Evolutionary conservation across 2,113 vertebrate species (phyloP).

Genomic region (Nibea albiflora): DNA sequence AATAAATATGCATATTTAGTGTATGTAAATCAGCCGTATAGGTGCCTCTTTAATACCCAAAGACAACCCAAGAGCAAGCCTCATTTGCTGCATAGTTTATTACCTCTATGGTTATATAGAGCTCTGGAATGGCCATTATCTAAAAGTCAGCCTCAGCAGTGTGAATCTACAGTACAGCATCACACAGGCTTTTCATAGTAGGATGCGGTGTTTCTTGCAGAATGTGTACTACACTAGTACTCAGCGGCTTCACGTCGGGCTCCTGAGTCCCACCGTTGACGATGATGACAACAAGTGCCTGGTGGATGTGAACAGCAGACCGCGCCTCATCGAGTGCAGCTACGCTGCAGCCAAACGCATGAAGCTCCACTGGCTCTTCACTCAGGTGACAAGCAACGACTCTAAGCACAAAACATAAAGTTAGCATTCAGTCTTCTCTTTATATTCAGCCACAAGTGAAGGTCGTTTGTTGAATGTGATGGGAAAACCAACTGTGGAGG

Average conservation of each 20-base stretch:
- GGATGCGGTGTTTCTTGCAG: constrained; percentile 83
- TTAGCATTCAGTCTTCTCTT: neutral
- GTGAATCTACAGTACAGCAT: neutral
- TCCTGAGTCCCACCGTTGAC: constrained; percentile 95
- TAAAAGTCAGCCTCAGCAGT: constrained; percentile 50
- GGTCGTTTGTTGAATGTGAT: constrained; percentile 4
- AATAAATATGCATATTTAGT: constrained; percentile 54
- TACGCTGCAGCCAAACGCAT: constrained; percentile 96
- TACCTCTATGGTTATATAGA: constrained; percentile 25
- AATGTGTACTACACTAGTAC: constrained; percentile 96
- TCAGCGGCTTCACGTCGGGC: constrained; percentile 93
- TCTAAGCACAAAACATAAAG: neutral
- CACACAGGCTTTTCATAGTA: neutral
- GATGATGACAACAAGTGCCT: constrained; percentile 98
- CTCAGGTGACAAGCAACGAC: constrained; percentile 87
- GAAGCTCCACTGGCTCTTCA: constrained; percentile 98
- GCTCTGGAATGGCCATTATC: constrained; percentile 37
- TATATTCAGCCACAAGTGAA: neutral
- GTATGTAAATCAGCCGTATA: constrained; percentile 45
- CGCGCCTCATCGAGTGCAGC: constrained; percentile 96
- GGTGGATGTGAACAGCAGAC: constrained; percentile 96
- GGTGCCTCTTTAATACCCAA: constrained; percentile 34
- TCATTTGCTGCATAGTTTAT: constrained; percentile 56
- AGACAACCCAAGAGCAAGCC: constrained; percentile 32
- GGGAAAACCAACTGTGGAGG: neutral